These are phyloP conservation scores for Microcebus tavaratra DNA, from an alignment of 2,113 vertebrate genomes.

Conservation along the genomic window DNA sequence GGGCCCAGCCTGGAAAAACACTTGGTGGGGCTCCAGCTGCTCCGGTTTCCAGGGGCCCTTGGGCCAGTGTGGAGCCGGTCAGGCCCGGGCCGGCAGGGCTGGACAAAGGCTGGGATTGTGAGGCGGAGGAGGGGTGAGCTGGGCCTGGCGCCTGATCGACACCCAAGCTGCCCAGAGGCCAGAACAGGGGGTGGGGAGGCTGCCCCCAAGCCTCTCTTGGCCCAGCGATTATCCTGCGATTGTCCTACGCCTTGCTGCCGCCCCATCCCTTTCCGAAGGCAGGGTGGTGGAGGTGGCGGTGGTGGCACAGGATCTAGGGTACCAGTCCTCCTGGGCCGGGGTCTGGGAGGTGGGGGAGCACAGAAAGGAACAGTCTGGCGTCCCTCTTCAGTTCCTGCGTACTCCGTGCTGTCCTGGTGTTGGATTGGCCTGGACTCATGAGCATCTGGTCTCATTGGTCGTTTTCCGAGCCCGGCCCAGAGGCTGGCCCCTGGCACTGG, in stretches of 20 bases:
- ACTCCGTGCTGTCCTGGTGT: background rate
- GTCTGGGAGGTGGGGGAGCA: background rate
- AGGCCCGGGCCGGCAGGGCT: background rate
- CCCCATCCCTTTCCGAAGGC: background rate
- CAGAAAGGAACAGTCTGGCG: background rate
- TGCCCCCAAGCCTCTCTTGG: background rate
- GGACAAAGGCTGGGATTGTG: constrained; percentile 78
- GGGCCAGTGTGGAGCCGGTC: constrained; percentile 41
- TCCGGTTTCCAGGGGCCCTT: constrained; percentile 67
- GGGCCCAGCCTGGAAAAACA: constrained; percentile 52
- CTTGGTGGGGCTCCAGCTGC: constrained; percentile 69
- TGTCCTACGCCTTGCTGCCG: too few species aligned
- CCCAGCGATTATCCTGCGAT: background rate
- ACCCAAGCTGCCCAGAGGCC: constrained; percentile 69
- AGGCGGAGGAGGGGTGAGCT: background rate
- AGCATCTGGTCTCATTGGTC: background rate
- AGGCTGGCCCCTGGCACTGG: background rate
- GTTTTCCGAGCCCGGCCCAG: background rate
- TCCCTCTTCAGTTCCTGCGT: background rate
- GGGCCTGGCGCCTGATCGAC: constrained; percentile 68
- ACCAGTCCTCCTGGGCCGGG: background rate
- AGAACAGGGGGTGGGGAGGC: background rate
- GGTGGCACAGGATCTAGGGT: too few species aligned
- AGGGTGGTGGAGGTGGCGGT: background rate
- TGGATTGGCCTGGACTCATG: background rate